Conservation (phyloP, 2,113 vertebrate species). For the Recurvirostra avosetta region DNA sequence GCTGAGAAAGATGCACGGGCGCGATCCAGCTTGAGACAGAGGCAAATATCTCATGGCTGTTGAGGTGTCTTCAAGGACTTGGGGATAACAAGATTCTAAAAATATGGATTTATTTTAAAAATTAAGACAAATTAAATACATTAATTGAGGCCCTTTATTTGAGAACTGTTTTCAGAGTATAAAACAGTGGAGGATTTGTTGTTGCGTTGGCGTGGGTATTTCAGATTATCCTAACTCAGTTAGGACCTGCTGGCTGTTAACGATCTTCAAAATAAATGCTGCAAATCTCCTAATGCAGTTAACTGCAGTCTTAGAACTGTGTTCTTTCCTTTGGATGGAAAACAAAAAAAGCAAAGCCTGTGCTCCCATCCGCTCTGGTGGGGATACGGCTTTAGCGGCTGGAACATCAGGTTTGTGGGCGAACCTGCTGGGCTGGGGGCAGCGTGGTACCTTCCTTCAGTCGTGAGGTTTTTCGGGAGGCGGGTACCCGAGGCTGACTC, state of each 20-base stretch:
- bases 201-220: not conserved
- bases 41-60: not conserved
- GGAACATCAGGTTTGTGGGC: accelerated
- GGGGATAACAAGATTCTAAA: not conserved
- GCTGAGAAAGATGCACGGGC: not conserved
- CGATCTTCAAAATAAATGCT: too few relatives aligned
- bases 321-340: not conserved
- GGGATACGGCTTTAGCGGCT: not conserved
- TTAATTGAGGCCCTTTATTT: not conserved
- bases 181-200: not conserved
- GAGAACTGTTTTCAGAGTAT: too few relatives aligned
- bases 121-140: accelerated
- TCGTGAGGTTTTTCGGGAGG: not conserved
- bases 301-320: not conserved
- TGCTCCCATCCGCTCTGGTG: accelerated
- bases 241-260: too few relatives aligned
- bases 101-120: not conserved
- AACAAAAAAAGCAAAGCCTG: not conserved
- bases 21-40: not conserved
- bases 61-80: not conserved
- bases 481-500: not conserved
- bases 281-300: not conserved
- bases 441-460: accelerated
- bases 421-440: accelerated
- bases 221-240: not conserved